A percentile compares a stretch with the other conserved stretches of the same genome.
Evolutionary conservation across 2,797 vertebrate species (phyloP).

Genomic region (Mycteria americana): DNA sequence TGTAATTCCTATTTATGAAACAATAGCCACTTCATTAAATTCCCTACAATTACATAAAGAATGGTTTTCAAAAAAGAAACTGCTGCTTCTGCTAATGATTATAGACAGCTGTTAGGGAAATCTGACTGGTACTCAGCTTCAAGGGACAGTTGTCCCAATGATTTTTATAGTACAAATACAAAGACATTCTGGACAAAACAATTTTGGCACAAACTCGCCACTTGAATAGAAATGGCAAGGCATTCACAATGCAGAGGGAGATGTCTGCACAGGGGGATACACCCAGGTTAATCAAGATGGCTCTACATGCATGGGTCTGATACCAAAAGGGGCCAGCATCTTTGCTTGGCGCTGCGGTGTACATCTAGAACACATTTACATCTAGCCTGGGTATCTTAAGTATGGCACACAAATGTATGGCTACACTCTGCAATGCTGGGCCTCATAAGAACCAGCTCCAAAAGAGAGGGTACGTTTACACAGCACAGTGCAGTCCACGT

Average conservation of each 20-base stretch:
- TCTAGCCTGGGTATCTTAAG: background rate
- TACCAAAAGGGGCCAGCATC: background rate
- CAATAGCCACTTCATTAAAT: background rate
- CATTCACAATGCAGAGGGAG: background rate
- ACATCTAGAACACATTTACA: background rate
- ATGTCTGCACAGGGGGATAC: background rate
- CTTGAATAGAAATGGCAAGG: background rate
- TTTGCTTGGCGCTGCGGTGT: background rate
- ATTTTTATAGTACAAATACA: background rate
- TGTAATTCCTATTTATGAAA: constrained; percentile 11
- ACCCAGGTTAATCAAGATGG: background rate
- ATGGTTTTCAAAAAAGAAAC: background rate
- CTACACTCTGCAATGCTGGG: background rate
- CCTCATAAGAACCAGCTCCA: background rate
- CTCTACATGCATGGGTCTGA: background rate
- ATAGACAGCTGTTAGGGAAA: background rate
- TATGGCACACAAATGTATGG: background rate
- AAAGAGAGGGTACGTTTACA: background rate
- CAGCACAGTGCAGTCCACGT: background rate
- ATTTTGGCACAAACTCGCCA: background rate
- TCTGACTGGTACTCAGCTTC: background rate
- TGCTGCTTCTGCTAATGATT: background rate
- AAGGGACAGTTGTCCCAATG: background rate
- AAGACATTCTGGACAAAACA: background rate
- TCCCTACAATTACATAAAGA: background rate